These are phyloP conservation scores for Aphidius ervi DNA, from an alignment of 1,140 invertebrate genomes.

Conservation along the genomic window DNA sequence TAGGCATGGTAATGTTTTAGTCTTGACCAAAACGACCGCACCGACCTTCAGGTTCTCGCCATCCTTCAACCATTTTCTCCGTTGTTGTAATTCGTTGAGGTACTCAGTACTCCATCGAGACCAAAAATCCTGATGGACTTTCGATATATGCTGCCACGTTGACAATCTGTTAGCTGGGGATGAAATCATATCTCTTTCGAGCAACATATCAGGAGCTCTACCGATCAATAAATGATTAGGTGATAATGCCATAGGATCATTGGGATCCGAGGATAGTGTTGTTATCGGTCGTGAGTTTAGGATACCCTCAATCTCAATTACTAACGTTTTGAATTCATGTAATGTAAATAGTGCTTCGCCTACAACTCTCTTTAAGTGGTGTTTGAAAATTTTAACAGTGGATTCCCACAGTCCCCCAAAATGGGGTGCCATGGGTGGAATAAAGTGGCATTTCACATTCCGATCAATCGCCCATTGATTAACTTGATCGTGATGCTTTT, in stretches of 20 bases:
- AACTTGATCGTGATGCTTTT: too few species aligned
- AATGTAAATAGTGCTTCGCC: not conserved
- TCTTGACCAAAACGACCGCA: not conserved
- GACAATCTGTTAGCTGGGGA: not conserved
- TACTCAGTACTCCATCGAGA: not conserved
- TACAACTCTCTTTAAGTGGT: not conserved
- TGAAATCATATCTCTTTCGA: not conserved
- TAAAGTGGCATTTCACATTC: not conserved
- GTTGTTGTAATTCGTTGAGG: not conserved
- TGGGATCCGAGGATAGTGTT: not conserved
- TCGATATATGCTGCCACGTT: not conserved
- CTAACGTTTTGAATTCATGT: not conserved
- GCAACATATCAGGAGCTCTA: not conserved
- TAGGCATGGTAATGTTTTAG: not conserved
- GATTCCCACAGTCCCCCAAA: constrained; percentile 1
- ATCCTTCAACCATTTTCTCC: not conserved
- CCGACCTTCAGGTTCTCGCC: not conserved
- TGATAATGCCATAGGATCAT: not conserved
- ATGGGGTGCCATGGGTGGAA: not conserved
- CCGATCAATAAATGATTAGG: constrained; percentile 8
- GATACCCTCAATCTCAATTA: constrained; percentile 3
- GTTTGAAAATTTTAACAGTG: not conserved
- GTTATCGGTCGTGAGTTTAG: not conserved
- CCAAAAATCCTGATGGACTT: constrained; percentile 1
- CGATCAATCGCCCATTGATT: not conserved